phyloP scores from a whole-genome alignment of 2,888 invertebrate genomes.

The Cremastinae sp. region DNA sequence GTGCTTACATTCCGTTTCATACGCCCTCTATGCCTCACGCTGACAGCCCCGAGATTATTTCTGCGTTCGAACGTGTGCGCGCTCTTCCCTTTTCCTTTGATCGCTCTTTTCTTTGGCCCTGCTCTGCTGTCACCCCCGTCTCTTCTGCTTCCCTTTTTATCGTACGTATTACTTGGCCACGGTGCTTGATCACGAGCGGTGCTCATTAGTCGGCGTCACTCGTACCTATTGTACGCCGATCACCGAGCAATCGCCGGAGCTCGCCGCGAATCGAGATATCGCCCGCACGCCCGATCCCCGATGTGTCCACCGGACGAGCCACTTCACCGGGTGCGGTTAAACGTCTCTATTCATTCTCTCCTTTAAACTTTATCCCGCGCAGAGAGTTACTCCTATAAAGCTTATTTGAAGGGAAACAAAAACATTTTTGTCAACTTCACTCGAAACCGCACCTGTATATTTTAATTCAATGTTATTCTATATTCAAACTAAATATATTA shows the following conservation, averaged over 20 bases:
- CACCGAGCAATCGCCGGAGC: constrained; percentile 52
- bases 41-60: too few species aligned
- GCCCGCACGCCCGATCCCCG: constrained; percentile 20
- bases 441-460: too few species aligned
- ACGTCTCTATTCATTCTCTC: constrained; percentile 49
- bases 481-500: too few species aligned
- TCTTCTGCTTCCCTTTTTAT: constrained; percentile 39
- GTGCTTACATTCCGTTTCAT: too few species aligned
- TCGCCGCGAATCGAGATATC: constrained; percentile 51
- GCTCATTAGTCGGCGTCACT: constrained; percentile 74
- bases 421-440: too few species aligned
- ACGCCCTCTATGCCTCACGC: too few species aligned
- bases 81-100: too few species aligned
- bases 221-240: constrained; percentile 67
- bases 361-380: neutral
- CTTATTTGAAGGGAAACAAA: too few species aligned
- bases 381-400: too few species aligned
- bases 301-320: constrained; percentile 25
- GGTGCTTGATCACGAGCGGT: constrained; percentile 69
- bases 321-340: constrained; percentile 15
- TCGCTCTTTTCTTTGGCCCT: constrained; percentile 1
- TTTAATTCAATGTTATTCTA: too few species aligned
- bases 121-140: constrained; percentile 46
- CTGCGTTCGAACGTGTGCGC: too few species aligned
- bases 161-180: constrained; percentile 54